Conservation (phyloP, 2,797 vertebrate genomes). For the Ataeniobius toweri region DNA sequence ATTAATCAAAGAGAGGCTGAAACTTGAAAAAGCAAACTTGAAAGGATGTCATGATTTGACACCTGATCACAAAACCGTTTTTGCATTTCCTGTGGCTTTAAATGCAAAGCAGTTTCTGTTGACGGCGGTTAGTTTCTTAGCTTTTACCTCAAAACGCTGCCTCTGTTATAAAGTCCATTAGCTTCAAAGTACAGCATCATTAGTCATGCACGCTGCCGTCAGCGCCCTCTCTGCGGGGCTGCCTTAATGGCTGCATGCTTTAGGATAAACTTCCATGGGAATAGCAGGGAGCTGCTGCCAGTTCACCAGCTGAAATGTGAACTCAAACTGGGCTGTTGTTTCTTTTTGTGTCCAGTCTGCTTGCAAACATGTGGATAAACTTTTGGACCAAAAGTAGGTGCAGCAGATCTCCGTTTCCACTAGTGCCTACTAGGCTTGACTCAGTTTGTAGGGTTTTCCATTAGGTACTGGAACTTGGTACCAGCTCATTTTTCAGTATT, state of each 20-base stretch:
- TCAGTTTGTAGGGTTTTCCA: background rate
- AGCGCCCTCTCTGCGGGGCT: slow-evolving; percentile 40
- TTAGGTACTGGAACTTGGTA: background rate
- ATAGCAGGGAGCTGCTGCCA: slow-evolving; percentile 43
- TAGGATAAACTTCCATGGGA: slow-evolving; percentile 38
- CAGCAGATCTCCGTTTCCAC: background rate
- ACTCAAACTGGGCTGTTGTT: slow-evolving; percentile 53
- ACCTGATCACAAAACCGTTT: slow-evolving; percentile 55
- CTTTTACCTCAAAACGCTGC: slow-evolving; percentile 22
- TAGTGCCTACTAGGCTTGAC: background rate
- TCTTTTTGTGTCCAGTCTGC: slow-evolving; percentile 34
- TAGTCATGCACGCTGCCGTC: slow-evolving; percentile 50
- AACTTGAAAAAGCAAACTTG: slow-evolving; percentile 72
- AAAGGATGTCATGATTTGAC: slow-evolving; percentile 65
- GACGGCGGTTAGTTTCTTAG: slow-evolving; percentile 22
- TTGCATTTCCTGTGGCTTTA: background rate
- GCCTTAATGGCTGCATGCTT: slow-evolving; percentile 42
- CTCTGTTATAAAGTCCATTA: slow-evolving; percentile 60
- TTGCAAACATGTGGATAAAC: slow-evolving; percentile 29
- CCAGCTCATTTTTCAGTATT: background rate
- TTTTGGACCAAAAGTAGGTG: slow-evolving; percentile 14
- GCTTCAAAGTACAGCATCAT: slow-evolving; percentile 50
- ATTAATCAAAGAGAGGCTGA: slow-evolving; percentile 73
- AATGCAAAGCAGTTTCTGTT: slow-evolving; percentile 18
- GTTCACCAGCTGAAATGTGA: slow-evolving; percentile 34